phyloP scores from a whole-genome alignment of 2,113 vertebrate genomes.

The Calyptomena viridis region DNA sequence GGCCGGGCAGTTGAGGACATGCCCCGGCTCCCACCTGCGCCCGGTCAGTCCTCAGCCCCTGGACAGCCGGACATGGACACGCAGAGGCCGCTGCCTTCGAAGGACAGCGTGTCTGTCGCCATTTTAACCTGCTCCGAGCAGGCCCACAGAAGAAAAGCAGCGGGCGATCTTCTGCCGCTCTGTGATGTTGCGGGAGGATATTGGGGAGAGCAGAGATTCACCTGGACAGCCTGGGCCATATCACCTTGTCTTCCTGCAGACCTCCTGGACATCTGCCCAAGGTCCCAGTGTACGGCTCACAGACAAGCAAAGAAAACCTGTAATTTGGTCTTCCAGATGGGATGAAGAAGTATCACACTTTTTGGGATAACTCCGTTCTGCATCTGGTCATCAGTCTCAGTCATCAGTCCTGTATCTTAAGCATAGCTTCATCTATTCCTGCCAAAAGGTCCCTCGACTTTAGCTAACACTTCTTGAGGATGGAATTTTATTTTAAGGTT shows the following conservation, averaged over 20 bases:
- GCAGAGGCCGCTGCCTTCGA: background rate
- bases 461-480: background rate
- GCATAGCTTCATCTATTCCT: background rate
- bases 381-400: background rate
- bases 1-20: background rate
- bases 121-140: background rate
- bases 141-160: background rate
- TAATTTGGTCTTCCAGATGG: background rate
- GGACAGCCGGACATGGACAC: background rate
- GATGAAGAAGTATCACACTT: rapidly evolving
- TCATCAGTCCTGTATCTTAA: background rate
- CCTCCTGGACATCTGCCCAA: background rate
- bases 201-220: background rate
- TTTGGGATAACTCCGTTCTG: background rate
- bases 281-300: background rate
- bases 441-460: background rate
- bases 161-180: background rate
- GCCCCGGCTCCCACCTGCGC: background rate
- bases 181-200: background rate
- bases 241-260: background rate
- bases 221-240: background rate
- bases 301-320: background rate
- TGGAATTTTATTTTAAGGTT: background rate
- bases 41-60: background rate
- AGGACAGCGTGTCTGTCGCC: background rate